phyloP scores from a whole-genome alignment of 2,113 vertebrate species.

The Dasyurus viverrinus region DNA sequence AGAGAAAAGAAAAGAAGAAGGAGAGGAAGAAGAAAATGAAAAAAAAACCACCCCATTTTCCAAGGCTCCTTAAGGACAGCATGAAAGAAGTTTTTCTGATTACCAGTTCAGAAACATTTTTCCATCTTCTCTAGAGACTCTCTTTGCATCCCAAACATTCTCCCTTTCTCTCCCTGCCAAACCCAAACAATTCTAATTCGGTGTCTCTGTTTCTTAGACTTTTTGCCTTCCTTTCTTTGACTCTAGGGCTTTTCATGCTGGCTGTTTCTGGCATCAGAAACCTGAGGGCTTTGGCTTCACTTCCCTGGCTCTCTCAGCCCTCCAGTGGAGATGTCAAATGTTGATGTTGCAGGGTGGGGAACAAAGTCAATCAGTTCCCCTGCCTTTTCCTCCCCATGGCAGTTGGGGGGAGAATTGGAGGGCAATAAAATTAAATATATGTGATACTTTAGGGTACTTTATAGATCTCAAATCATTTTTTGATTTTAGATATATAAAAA shows the following conservation, averaged over 20 bases:
- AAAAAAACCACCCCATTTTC: neutral
- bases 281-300: neutral
- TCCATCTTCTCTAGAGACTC: neutral
- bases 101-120: neutral
- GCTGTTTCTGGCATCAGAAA: neutral
- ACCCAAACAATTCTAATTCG: neutral
- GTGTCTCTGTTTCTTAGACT: neutral
- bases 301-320: neutral
- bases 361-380: neutral
- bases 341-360: neutral
- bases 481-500: neutral
- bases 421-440: neutral
- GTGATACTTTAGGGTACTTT: neutral
- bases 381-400: neutral
- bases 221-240: neutral
- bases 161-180: neutral
- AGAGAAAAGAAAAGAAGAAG: neutral
- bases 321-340: neutral
- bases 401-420: neutral
- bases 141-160: conserved; percentile 1
- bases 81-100: neutral
- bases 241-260: neutral
- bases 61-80: neutral
- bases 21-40: neutral
- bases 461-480: neutral